These are phyloP conservation scores for Cantharis rustica DNA, from an alignment of 2,888 invertebrate genomes.

Conservation along the genomic window DNA sequence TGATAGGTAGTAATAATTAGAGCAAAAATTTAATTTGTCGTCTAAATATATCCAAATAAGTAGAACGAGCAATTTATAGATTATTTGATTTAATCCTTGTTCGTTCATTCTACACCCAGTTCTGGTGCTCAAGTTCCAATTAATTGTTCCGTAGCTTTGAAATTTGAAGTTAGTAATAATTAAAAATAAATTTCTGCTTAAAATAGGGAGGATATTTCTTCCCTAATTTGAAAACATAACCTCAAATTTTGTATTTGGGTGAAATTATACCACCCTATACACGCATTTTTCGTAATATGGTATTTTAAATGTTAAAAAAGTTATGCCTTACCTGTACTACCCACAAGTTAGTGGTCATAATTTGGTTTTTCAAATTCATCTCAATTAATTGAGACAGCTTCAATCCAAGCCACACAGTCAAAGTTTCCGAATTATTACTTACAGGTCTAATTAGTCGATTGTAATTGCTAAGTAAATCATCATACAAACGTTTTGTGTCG, in stretches of 20 bases:
- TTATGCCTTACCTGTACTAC: constrained; percentile 79
- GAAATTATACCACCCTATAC: not conserved
- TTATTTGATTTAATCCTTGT: not conserved
- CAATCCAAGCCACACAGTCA: constrained; percentile 89
- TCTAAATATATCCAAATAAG: not conserved
- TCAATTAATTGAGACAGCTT: constrained; percentile 90
- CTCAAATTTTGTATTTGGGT: not conserved
- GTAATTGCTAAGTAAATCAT: constrained; percentile 94
- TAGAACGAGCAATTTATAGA: not conserved
- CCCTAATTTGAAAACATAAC: not conserved
- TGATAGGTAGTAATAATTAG: not conserved
- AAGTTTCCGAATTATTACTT: constrained; percentile 87
- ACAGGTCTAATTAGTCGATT: constrained; percentile 94
- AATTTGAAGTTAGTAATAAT: not conserved
- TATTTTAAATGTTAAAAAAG: not conserved
- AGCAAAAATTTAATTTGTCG: not conserved
- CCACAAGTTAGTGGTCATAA: constrained; percentile 95
- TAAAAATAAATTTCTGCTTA: not conserved
- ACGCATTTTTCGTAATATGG: not conserved
- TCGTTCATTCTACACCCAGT: not conserved
- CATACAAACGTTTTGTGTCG: constrained; percentile 92
- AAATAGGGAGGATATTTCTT: not conserved
- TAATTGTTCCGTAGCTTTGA: not conserved
- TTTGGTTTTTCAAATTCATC: constrained; percentile 89
- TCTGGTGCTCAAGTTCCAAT: not conserved